Conservation (phyloP, 1,140 invertebrate genomes). For the Meloidogyne floridensis region DNA sequence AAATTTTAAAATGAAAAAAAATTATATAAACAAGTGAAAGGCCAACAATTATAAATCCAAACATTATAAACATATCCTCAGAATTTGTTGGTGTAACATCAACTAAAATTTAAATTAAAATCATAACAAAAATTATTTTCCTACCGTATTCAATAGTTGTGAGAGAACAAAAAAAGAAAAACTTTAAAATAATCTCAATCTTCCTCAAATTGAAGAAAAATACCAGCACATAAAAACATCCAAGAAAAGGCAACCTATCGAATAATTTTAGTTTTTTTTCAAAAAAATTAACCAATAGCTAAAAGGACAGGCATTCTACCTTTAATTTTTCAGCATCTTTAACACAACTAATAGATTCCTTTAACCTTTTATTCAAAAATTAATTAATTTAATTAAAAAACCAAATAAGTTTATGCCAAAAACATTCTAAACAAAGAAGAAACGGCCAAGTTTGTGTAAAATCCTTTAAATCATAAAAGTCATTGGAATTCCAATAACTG, state of each 20-base stretch:
- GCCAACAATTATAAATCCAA: slow-evolving; percentile 63
- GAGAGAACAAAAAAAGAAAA: slow-evolving; percentile 65
- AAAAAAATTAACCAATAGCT: slow-evolving; percentile 1
- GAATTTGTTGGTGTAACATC: slow-evolving; percentile 65
- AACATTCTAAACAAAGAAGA: slow-evolving; percentile 49
- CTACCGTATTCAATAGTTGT: slow-evolving; percentile 65
- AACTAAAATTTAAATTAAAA: slow-evolving; percentile 34
- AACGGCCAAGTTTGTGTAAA: slow-evolving; percentile 61
- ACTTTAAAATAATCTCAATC: slow-evolving; percentile 66
- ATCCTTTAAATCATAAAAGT: slow-evolving; percentile 51
- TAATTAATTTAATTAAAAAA: neutral
- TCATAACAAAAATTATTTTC: slow-evolving; percentile 13
- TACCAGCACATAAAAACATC: slow-evolving; percentile 66
- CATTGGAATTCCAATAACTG: slow-evolving; percentile 61
- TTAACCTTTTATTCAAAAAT: slow-evolving; percentile 38
- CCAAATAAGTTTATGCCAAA: slow-evolving; percentile 55
- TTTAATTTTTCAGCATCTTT: slow-evolving; percentile 59
- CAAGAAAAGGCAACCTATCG: slow-evolving; percentile 39
- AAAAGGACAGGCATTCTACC: slow-evolving; percentile 63
- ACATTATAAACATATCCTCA: slow-evolving; percentile 61
- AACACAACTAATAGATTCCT: slow-evolving; percentile 61
- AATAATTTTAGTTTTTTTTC: slow-evolving; percentile 23
- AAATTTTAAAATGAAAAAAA: neutral
- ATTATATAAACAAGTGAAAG: slow-evolving; percentile 51
- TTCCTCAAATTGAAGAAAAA: slow-evolving; percentile 63